A percentile compares a stretch with the other conserved stretches of the same genome.
Conservation (phyloP, 2,113 vertebrate genomes). For the Syngnathus scovelli region DNA sequence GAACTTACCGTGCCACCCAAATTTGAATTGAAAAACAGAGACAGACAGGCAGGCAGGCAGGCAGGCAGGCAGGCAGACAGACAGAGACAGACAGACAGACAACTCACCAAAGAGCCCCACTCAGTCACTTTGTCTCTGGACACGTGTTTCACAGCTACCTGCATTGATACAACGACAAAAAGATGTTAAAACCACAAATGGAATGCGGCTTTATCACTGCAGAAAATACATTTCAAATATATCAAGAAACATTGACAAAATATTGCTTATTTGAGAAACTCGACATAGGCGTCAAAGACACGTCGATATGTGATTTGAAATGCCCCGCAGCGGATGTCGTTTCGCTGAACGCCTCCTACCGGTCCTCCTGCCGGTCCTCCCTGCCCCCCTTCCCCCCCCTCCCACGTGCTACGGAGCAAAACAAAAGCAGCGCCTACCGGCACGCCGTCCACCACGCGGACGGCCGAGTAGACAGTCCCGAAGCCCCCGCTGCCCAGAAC, state of each 20-base stretch:
- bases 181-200: too few species aligned
- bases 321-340: not conserved
- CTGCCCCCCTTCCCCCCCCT: not conserved
- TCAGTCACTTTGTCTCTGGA: constrained; percentile 90
- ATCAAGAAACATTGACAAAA: too few species aligned
- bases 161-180: not conserved
- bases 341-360: not conserved
- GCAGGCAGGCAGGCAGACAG: too few species aligned
- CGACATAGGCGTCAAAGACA: not conserved
- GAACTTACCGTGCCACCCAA: too few species aligned
- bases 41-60: too few species aligned
- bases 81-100: constrained; percentile 47
- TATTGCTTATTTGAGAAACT: too few species aligned
- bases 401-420: constrained; percentile 43
- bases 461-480: constrained; percentile 88
- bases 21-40: too few species aligned
- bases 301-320: not conserved
- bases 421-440: constrained; percentile 64
- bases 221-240: not conserved
- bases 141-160: constrained; percentile 96
- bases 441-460: constrained; percentile 46
- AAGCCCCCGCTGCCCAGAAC: constrained; percentile 93
- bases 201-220: too few species aligned
- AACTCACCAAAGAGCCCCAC: constrained; percentile 89
- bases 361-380: too few species aligned